Evolutionary conservation across 2,797 vertebrate species (phyloP).

Genomic region (Hozukius guyotensis): DNA sequence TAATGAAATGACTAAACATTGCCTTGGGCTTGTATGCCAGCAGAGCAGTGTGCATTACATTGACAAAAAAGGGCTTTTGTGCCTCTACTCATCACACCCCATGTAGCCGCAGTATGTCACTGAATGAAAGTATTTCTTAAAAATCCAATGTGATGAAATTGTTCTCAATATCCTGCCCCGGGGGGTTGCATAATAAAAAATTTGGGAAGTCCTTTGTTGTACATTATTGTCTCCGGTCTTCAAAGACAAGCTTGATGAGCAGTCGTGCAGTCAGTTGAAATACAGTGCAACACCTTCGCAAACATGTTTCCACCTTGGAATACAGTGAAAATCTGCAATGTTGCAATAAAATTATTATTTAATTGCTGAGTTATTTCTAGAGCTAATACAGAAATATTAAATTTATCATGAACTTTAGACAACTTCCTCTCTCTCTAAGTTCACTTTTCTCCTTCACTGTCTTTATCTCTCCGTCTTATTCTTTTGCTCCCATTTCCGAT

Average conservation of each 20-base stretch:
- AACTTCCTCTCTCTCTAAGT: constrained; percentile 18
- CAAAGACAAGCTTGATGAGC: constrained; percentile 40
- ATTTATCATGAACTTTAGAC: constrained; percentile 9
- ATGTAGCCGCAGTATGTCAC: constrained; percentile 49
- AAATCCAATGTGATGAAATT: constrained; percentile 68
- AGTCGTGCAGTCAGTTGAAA: constrained; percentile 34
- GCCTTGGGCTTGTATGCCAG: constrained; percentile 72
- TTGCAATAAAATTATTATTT: not conserved
- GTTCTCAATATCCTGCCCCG: constrained; percentile 55
- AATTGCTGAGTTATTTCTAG: not conserved
- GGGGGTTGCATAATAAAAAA: constrained; percentile 45
- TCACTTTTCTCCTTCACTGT: constrained; percentile 11
- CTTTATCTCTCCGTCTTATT: constrained; percentile 4
- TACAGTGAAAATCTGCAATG: constrained; percentile 9
- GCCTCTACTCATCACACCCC: constrained; percentile 48
- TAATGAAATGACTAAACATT: constrained; percentile 81
- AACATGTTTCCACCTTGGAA: constrained; percentile 26
- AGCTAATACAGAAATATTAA: not conserved
- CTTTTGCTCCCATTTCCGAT: constrained; percentile 21
- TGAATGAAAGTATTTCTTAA: constrained; percentile 48
- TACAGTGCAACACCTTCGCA: constrained; percentile 23
- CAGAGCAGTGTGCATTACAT: constrained; percentile 68
- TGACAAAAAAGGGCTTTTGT: constrained; percentile 59
- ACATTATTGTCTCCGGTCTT: constrained; percentile 30
- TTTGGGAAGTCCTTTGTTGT: constrained; percentile 51